Base-by-base conservation (phyloP, 2,113 vertebrate genomes). In the Ellobius talpinus region DNA sequence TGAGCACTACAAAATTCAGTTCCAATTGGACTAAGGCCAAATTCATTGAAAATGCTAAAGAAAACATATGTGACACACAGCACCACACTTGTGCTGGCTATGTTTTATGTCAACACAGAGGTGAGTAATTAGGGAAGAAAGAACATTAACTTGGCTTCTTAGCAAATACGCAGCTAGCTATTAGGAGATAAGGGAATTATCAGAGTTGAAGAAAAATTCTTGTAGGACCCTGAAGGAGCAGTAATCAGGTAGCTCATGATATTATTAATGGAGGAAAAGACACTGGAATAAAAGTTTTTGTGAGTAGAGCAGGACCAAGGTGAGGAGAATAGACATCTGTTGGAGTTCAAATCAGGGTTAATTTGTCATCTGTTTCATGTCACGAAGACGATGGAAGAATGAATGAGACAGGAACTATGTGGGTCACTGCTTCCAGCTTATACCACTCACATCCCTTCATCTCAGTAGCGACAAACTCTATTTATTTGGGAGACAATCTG, bases 331-430 rank as follows among this genome's bases (percentile, higher is more conserved):
- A n/a, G 55, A 91, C 95, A 96, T 88, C 66, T 94, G 90, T 33
- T 33, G 79, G 87, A 79, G 89, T 72, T 78, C 94, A 93, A 70
- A 76, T 74, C 17, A 52, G 87, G n/a, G 77, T 4, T 87, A 87
- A 97, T 96, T 90, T 96, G 66, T 97, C 89, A 96, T 96, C 90
- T 95, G 92, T 79, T 94, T 61, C 72, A 50, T 89, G n/a, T 79
- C 47, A 45, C 66, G 74, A 12, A 52, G 77, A 89, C 87, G 93
- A 81, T 65, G 68, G 45, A 31, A 94, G 52, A 89, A 42, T 14
- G 70, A 81, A 61, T 33, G 39, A 39, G 81, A 61, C 66, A 42
- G 58, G 74, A 78, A 79, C 36, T 7, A 26, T 68, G 74, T 47
- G 81, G 96, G 92, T 74, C 97, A 73, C 52, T 84, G 94, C 55